Evolutionary conservation across 2,888 invertebrate genomes (phyloP).

Genomic region (Hirtodrosophila histrioides): DNA sequence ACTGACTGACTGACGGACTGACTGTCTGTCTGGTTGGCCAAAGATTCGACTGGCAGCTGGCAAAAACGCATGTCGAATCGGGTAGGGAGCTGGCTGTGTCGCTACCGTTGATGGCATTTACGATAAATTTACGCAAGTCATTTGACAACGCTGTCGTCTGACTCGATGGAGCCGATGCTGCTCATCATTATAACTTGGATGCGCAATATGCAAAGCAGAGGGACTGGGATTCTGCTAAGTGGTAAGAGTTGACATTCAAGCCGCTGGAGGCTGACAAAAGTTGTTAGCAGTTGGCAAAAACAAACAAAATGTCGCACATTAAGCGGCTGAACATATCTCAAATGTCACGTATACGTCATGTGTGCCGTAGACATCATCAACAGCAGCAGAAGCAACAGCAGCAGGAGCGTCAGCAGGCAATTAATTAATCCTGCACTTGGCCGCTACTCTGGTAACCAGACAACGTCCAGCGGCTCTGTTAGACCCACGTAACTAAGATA

Average conservation of each 20-base stretch:
- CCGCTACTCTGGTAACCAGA: conserved; percentile 35
- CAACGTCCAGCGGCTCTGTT: conserved; percentile 43
- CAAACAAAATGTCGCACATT: conserved; percentile 79
- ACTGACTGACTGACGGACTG: background rate
- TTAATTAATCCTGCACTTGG: conserved; percentile 78
- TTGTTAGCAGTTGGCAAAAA: conserved; percentile 57
- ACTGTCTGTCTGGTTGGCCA: conserved; percentile 20
- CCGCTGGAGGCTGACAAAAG: conserved; percentile 45
- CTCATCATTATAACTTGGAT: conserved; percentile 68
- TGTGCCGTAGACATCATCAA: conserved; percentile 47
- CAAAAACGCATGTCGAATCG: conserved; percentile 56
- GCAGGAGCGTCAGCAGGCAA: conserved; percentile 40
- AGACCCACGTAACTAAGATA: conserved; percentile 42
- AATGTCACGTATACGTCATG: conserved; percentile 79
- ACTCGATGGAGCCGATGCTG: conserved; percentile 33
- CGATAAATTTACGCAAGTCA: conserved; percentile 83
- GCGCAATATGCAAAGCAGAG: conserved; percentile 62
- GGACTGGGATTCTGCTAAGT: conserved; percentile 25
- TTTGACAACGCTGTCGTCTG: conserved; percentile 71
- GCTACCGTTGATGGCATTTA: conserved; percentile 80
- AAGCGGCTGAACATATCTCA: conserved; percentile 73
- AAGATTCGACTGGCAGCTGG: conserved; percentile 21
- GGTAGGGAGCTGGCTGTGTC: conserved; percentile 26
- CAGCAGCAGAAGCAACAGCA: conserved; percentile 24
- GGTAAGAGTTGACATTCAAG: conserved; percentile 45